phyloP scores from a whole-genome alignment of 2,797 vertebrate genomes.

The Forpus xanthops region DNA sequence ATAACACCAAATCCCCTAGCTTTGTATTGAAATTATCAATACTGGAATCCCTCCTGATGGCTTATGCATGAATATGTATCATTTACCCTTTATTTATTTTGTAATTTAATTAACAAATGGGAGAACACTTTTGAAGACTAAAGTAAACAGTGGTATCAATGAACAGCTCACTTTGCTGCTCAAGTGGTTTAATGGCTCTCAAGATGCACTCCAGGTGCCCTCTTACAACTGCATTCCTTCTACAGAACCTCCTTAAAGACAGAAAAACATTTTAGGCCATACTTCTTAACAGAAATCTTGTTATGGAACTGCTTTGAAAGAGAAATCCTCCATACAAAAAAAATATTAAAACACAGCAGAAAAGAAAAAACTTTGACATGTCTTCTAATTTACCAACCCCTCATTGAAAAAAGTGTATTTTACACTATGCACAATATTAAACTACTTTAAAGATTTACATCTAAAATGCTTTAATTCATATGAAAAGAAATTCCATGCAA shows the following conservation, averaged over 20 bases:
- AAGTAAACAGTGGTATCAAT: not conserved
- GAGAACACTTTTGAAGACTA: constrained; percentile 5
- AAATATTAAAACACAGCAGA: not conserved
- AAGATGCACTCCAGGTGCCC: constrained; percentile 60
- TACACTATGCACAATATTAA: not conserved
- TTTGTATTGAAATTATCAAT: not conserved
- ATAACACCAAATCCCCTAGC: not conserved
- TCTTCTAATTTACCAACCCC: not conserved
- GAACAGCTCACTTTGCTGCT: constrained; percentile 26
- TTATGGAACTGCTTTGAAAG: constrained; percentile 10
- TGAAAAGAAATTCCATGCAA: not conserved
- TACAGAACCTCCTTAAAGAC: constrained; percentile 43
- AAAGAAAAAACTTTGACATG: not conserved
- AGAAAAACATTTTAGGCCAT: constrained; percentile 21
- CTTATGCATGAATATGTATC: not conserved
- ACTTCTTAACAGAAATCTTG: not conserved
- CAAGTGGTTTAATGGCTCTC: constrained; percentile 60
- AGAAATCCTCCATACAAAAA: constrained; percentile 2
- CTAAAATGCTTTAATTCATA: constrained; percentile 6
- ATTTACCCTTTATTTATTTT: not conserved
- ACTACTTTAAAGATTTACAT: not conserved
- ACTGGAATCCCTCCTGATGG: not conserved
- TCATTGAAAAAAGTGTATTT: not conserved
- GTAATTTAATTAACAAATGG: constrained; percentile 25
- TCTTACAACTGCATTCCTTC: constrained; percentile 30